Evolutionary conservation across 1,140 invertebrate genomes (phyloP).

Genomic region (Drosophila baimaii): DNA sequence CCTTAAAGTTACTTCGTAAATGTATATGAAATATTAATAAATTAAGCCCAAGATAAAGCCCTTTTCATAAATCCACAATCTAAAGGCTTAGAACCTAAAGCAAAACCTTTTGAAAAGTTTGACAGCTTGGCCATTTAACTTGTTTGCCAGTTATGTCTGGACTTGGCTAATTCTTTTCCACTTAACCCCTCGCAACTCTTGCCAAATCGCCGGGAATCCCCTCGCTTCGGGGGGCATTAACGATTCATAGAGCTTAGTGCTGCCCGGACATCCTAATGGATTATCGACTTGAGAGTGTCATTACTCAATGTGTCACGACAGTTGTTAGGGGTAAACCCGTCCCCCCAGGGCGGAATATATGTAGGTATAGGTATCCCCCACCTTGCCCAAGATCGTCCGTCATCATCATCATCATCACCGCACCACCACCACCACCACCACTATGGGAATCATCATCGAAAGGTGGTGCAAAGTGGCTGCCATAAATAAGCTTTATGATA

Average conservation of each 20-base stretch:
- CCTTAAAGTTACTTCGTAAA: too few species aligned
- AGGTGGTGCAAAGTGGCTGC: slow-evolving; percentile 54
- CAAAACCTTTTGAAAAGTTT: slow-evolving; percentile 18
- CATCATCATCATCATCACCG: slow-evolving; percentile 23
- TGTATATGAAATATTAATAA: slow-evolving; percentile 1
- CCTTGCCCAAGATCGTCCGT: slow-evolving; percentile 22
- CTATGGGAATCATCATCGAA: slow-evolving; percentile 27
- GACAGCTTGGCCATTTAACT: slow-evolving; percentile 21
- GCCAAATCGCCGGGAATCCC: background rate
- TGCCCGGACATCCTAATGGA: slow-evolving; percentile 44
- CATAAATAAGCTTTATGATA: slow-evolving; percentile 66
- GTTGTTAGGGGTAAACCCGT: slow-evolving; percentile 6
- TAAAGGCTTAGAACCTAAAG: background rate
- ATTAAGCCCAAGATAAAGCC: background rate
- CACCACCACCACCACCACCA: slow-evolving; percentile 5
- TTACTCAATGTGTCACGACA: slow-evolving; percentile 74
- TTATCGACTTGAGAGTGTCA: slow-evolving; percentile 66
- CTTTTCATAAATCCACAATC: background rate
- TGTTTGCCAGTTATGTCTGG: slow-evolving; percentile 7
- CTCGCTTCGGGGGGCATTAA: slow-evolving; percentile 21
- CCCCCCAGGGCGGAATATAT: background rate
- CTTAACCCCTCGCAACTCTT: slow-evolving; percentile 3
- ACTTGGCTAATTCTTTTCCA: slow-evolving; percentile 14
- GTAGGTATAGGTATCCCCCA: background rate
- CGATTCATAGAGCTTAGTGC: slow-evolving; percentile 56